Conservation (phyloP, 2,797 vertebrate species). For the Poecilia gillii region DNA sequence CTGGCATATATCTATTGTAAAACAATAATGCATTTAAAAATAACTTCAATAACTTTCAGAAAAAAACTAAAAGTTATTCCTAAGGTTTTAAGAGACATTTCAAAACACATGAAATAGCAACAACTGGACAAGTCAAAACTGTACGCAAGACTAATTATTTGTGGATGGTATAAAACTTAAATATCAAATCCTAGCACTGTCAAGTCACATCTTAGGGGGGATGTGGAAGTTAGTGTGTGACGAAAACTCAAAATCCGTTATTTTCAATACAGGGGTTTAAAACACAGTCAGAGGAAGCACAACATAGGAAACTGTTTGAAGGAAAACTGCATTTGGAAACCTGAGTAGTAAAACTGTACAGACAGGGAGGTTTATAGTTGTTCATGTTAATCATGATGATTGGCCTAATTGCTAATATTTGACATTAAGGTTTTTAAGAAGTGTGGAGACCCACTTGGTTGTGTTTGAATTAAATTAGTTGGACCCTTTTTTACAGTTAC, state of each 20-base stretch:
- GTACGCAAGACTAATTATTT: background rate
- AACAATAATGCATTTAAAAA: background rate
- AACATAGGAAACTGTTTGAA: background rate
- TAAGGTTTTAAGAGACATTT: background rate
- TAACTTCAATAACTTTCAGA: background rate
- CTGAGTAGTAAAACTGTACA: background rate
- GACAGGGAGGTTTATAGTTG: background rate
- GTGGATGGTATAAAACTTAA: background rate
- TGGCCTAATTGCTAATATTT: background rate
- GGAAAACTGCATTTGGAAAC: background rate
- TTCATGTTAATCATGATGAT: background rate
- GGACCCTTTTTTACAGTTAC: background rate
- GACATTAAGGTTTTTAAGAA: background rate
- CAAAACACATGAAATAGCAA: background rate
- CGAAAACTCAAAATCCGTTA: background rate
- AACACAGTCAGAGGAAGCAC: background rate
- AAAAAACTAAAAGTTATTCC: background rate
- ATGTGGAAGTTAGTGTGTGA: background rate
- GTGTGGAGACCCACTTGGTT: background rate
- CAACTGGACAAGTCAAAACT: background rate
- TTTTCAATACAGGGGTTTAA: background rate
- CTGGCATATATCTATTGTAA: background rate
- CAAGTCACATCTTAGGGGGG: background rate
- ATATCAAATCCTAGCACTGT: background rate
- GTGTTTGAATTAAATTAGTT: background rate